phyloP scores from a whole-genome alignment of 2,888 invertebrate genomes.

The Penaeus monodon region DNA sequence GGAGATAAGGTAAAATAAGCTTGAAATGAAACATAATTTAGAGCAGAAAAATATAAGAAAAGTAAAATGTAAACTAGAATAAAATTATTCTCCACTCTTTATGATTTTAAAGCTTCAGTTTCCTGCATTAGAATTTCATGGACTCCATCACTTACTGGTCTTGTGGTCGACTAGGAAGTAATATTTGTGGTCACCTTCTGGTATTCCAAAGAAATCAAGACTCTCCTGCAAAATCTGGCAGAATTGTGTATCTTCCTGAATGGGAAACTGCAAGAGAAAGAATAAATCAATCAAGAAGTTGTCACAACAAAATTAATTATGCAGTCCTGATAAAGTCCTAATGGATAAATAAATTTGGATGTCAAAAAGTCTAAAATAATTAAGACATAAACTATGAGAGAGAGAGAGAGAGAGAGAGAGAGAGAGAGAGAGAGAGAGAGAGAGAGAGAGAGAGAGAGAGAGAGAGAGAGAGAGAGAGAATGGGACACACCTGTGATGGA shows the following conservation, averaged over 20 bases:
- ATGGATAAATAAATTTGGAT: not conserved
- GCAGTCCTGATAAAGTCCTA: not conserved
- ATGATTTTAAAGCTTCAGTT: too few relatives aligned
- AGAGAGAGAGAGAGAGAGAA: not conserved
- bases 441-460: not conserved
- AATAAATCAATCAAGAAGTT: not conserved
- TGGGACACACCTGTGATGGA: conserved; percentile 73
- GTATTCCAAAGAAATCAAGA: conserved; percentile 96
- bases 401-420: not conserved
- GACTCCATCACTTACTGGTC: conserved; percentile 81
- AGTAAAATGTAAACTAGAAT: too few relatives aligned
- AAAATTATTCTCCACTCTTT: too few relatives aligned
- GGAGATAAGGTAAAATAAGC: not conserved
- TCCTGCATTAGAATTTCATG: too few relatives aligned
- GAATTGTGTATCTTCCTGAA: conserved; percentile 97
- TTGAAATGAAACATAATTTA: too few relatives aligned
- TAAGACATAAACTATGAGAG: not conserved
- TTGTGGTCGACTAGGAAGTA: conserved; percentile 98
- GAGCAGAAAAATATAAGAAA: too few relatives aligned
- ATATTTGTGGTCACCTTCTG: conserved; percentile 87
- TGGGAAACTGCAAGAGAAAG: conserved; percentile 87
- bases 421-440: not conserved
- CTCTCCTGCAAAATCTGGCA: conserved; percentile 94
- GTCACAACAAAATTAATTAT: too few relatives aligned
- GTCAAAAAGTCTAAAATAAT: not conserved